These are phyloP conservation scores for Capitulum mitella DNA, from an alignment of 2,888 invertebrate species.

Conservation along the genomic window DNA sequence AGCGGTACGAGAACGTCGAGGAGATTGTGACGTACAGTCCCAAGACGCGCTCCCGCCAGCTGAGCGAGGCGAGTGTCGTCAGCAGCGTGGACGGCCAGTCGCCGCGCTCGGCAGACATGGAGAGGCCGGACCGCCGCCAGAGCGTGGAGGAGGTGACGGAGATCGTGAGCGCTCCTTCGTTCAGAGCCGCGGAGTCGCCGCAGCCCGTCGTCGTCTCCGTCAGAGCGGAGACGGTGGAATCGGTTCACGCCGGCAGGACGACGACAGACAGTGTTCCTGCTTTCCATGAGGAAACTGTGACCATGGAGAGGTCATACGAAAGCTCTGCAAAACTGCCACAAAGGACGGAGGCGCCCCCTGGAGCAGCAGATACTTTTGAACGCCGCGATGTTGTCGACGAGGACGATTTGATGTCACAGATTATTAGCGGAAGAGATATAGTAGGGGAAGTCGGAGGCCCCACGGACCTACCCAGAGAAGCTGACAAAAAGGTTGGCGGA, in stretches of 20 bases:
- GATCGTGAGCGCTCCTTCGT: no score
- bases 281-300: neutral
- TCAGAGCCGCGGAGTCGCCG: no score
- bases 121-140: no score
- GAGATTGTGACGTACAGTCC: slow-evolving; percentile 11
- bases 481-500: no score
- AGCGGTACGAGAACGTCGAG: neutral
- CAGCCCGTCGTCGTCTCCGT: neutral
- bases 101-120: no score
- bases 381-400: neutral
- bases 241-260: neutral
- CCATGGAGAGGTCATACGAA: neutral
- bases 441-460: neutral
- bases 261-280: neutral
- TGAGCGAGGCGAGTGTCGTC: neutral
- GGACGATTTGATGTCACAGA: neutral
- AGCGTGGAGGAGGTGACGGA: no score
- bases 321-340: neutral
- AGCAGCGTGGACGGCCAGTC: neutral
- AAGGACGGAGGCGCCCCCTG: neutral
- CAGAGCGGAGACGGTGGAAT: neutral
- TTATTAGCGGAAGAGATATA: neutral
- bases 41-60: neutral
- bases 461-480: neutral
- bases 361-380: neutral